These are phyloP conservation scores for Rotaria magnacalcarata DNA, from an alignment of 2,888 invertebrate genomes.

Conservation along the genomic window DNA sequence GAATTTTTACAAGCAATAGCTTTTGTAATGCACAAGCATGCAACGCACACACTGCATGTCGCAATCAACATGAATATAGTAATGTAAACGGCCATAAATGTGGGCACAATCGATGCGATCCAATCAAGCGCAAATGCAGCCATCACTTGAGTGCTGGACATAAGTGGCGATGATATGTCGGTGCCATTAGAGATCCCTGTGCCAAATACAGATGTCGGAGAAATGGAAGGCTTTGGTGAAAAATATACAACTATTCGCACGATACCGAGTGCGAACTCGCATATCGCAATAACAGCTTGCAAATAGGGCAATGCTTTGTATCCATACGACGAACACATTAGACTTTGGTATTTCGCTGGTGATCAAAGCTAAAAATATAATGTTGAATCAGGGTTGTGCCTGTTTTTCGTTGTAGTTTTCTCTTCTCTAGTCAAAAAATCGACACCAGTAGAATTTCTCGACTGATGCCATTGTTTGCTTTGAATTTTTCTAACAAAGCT, in stretches of 20 bases:
- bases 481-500: too few relatives aligned
- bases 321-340: not conserved
- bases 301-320: not conserved
- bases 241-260: not conserved
- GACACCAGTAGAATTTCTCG: too few relatives aligned
- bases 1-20: too few relatives aligned
- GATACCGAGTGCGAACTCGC: not conserved
- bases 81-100: not conserved
- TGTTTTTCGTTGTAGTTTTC: too few relatives aligned
- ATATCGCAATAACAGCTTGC: not conserved
- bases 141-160: not conserved
- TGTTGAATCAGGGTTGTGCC: too few relatives aligned
- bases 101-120: not conserved
- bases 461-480: too few relatives aligned
- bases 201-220: too few relatives aligned
- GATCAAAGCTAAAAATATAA: too few relatives aligned
- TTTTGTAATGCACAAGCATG: too few relatives aligned
- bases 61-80: not conserved
- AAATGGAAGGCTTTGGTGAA: too few relatives aligned
- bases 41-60: not conserved
- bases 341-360: too few relatives aligned
- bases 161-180: not conserved
- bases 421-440: too few relatives aligned
- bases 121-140: not conserved
- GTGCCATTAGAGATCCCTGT: not conserved